Base-by-base conservation (phyloP, 1,140 invertebrate genomes). In the Ceratina australensis region DNA sequence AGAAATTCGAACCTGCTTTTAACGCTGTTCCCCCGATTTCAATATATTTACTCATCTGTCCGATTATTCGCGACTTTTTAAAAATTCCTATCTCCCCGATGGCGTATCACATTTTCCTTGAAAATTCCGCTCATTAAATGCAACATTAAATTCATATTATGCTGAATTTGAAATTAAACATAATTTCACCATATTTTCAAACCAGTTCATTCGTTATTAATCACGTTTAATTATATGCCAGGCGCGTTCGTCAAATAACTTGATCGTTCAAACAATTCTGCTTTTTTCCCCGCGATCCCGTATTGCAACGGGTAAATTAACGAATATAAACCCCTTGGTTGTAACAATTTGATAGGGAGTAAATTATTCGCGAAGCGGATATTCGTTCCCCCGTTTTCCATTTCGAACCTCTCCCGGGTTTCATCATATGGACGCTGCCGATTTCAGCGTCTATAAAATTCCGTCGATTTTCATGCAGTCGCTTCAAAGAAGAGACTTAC, bases 401-500 rank as follows among this genome's bases (percentile, higher is more conserved):
- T 42, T 42, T 16, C n/a, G 28, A 47, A 20, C 61, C 24, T 33
- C 60, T 61, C n/a, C 3, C 20, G n/a, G n/a, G n/a, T n/a, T n/a
- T n/a, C 61, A 5, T 5, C 28, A 0, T 20, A 15, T 33, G 13
- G 8, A 15, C 8, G 61, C n/a, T 10, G 28, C 18, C 42, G n/a
- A 63, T 63, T 47, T 47, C n/a, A 64, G 13, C n/a, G 8, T 64
- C n/a, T 16, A n/a, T 47, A 64, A 64, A 64, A 42, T 47, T 47
- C 28, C 33, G 24, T 47, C 28, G 33, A 20, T 64, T 64, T 47
- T 22, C n/a, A 64, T 47, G 42, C 33, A 64, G n/a, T 64, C 42
- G 26, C 61, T 47, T 47, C 3, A 28, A 47, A 2, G 52, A 49
- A 65, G 24, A 47, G 52, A 68, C 18, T 68, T 79, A 78, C 26